Conservation (phyloP, 2,797 vertebrate genomes). For the Masticophis lateralis region DNA sequence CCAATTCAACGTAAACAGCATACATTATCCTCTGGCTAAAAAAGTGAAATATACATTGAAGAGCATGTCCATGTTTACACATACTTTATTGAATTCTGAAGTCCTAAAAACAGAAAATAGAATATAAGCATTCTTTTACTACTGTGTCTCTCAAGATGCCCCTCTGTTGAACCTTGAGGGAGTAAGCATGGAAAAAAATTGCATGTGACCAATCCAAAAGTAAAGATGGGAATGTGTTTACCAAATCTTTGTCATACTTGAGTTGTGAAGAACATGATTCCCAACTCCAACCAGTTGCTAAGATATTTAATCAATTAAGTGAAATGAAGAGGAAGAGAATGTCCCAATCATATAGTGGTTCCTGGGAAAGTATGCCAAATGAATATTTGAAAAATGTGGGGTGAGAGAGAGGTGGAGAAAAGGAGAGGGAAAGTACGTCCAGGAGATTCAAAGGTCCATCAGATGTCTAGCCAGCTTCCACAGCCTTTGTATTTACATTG, state of each 20-base stretch:
- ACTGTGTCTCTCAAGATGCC: conserved; percentile 42
- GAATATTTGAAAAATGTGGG: conserved; percentile 65
- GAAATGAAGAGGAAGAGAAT: conserved; percentile 66
- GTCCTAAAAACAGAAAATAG: conserved; percentile 18
- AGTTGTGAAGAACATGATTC: conserved; percentile 66
- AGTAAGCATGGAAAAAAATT: conserved; percentile 32
- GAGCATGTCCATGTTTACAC: conserved; percentile 9
- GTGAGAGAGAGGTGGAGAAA: neutral
- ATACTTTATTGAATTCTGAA: neutral
- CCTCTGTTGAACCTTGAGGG: conserved; percentile 43
- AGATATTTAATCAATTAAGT: neutral
- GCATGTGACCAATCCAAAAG: conserved; percentile 69
- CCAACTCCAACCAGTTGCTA: conserved; percentile 56
- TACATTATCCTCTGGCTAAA: neutral
- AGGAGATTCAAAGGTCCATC: conserved; percentile 66
- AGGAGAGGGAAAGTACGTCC: conserved; percentile 35
- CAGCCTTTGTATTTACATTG: conserved; percentile 73
- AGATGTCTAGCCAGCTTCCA: conserved; percentile 75
- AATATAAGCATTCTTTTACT: neutral
- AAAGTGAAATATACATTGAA: neutral
- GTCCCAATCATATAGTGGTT: conserved; percentile 63
- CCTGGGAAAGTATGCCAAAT: conserved; percentile 78
- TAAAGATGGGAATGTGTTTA: conserved; percentile 59
- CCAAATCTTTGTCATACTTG: conserved; percentile 68
- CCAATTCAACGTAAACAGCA: neutral